phyloP scores from a whole-genome alignment of 1,140 invertebrate genomes.

The Gyrodactylus bullatarudis region DNA sequence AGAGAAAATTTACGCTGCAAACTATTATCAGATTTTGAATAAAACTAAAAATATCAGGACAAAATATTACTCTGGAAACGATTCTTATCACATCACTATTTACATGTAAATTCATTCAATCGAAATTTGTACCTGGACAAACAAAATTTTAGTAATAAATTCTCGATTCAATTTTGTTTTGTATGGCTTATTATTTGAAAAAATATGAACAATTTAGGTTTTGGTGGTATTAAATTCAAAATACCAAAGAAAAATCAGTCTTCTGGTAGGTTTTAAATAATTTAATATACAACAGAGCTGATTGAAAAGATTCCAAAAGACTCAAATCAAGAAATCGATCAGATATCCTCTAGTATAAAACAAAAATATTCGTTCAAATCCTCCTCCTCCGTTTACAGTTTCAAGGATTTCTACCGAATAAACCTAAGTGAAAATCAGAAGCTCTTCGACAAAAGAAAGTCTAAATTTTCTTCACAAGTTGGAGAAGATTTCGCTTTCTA shows the following conservation, averaged over 20 bases:
- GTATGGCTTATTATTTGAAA: too few species aligned
- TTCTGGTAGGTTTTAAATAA: neutral
- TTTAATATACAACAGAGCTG: neutral
- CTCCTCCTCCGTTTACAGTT: neutral
- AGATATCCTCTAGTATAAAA: neutral
- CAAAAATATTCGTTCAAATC: neutral
- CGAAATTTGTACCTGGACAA: too few species aligned
- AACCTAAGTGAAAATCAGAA: neutral
- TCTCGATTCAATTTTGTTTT: too few species aligned
- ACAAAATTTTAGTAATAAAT: too few species aligned
- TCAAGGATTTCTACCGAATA: neutral
- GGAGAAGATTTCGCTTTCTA: neutral
- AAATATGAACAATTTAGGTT: neutral
- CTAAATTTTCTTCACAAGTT: too few species aligned
- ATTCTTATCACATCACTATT: neutral
- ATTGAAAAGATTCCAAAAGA: neutral
- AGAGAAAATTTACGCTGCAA: neutral
- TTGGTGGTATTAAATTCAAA: neutral
- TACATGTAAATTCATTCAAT: neutral
- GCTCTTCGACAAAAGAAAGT: neutral
- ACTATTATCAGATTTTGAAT: neutral
- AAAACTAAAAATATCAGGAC: neutral
- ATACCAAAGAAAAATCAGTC: neutral
- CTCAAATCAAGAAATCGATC: neutral
- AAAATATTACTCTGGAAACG: neutral